A percentile compares a stretch with the other conserved stretches of the same genome.
Evolutionary conservation across 2,797 vertebrate genomes (phyloP).

Genomic region (Sarcoramphus papa): DNA sequence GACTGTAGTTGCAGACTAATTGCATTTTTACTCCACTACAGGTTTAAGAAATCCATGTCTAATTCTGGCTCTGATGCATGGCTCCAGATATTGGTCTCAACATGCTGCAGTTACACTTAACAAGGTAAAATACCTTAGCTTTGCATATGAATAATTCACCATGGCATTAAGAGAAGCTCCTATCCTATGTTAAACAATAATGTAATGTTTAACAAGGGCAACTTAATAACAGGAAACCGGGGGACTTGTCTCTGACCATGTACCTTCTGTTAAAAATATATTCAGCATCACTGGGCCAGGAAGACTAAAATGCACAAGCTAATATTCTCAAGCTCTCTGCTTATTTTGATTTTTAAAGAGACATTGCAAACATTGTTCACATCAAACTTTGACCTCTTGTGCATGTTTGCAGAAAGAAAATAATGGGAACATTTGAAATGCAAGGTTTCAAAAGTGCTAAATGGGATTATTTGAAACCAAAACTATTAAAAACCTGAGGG

Average conservation of each 20-base stretch:
- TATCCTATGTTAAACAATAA: neutral
- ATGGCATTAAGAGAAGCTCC: neutral
- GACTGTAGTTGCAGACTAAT: neutral
- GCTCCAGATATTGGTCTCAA: neutral
- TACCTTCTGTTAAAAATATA: neutral
- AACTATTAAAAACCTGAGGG: neutral
- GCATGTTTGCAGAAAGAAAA: neutral
- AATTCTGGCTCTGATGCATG: neutral
- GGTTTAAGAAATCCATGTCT: neutral
- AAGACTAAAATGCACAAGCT: neutral
- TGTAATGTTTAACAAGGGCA: neutral
- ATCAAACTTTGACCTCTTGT: neutral
- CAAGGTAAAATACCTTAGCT: neutral
- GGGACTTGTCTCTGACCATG: neutral
- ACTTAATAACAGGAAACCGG: neutral
- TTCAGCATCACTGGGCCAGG: neutral
- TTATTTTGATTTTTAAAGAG: slow-evolving; percentile 28
- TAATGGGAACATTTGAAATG: neutral
- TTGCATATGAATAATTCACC: neutral
- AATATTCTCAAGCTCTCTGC: neutral
- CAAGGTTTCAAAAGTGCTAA: neutral
- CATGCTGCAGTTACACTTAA: neutral
- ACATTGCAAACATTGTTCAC: neutral
- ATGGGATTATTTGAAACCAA: neutral
- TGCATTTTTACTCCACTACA: neutral